Evolutionary conservation across 1,140 invertebrate species (phyloP).

Genomic region (Lanistes nyassanus): DNA sequence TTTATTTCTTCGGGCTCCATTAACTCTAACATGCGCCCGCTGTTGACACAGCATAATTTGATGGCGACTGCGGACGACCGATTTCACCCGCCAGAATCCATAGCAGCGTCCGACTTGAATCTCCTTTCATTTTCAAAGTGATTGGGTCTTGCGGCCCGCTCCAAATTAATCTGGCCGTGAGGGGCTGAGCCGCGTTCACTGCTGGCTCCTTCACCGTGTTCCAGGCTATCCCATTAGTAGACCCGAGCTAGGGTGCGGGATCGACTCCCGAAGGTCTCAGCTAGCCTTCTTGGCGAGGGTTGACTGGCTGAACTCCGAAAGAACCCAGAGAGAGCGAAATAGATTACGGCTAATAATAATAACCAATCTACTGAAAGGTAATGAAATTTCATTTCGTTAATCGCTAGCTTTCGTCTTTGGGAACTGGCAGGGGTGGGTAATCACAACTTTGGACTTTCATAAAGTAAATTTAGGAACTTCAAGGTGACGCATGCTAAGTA

Average conservation of each 20-base stretch:
- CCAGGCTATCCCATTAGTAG: not conserved
- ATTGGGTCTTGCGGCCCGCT: conserved; percentile 16
- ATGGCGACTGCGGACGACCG: conserved; percentile 29
- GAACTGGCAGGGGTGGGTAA: conserved; percentile 7
- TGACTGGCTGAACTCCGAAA: not conserved
- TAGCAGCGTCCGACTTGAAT: conserved; percentile 33
- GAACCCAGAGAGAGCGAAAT: not conserved
- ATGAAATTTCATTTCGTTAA: conserved; percentile 46
- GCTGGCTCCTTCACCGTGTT: not conserved
- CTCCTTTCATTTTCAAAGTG: conserved; percentile 40
- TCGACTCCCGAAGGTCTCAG: not conserved
- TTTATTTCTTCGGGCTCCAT: conserved; percentile 38
- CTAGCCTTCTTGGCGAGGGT: not conserved
- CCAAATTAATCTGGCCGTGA: conserved; percentile 10
- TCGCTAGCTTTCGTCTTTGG: conserved; percentile 16
- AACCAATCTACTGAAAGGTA: conserved; percentile 43
- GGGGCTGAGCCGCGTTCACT: not conserved
- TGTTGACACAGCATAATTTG: conserved; percentile 38
- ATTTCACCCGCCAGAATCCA: conserved; percentile 27
- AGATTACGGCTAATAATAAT: conserved; percentile 41
- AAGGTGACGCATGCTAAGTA: no score
- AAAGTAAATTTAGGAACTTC: conserved; percentile 8
- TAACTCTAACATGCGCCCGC: conserved; percentile 34
- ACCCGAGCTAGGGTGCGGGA: not conserved
- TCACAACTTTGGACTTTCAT: conserved; percentile 15